These are phyloP conservation scores for Dicentrarchus labrax DNA, from an alignment of 2,113 vertebrate species.

Conservation along the genomic window DNA sequence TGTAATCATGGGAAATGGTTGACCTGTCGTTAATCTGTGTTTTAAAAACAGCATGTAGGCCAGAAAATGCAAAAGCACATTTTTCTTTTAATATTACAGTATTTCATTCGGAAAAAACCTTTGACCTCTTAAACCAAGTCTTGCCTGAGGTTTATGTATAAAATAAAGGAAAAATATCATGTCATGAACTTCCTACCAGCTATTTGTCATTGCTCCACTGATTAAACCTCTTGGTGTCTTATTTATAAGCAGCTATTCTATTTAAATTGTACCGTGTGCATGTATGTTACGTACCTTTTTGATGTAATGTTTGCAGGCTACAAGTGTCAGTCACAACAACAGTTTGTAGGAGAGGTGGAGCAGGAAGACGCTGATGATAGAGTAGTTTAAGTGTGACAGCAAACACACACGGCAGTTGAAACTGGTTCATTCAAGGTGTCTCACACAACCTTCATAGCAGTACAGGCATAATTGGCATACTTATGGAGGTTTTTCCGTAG, in stretches of 20 bases:
- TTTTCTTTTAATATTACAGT: constrained; percentile 35
- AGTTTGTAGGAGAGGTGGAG: constrained; percentile 22
- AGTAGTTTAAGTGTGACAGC: not conserved
- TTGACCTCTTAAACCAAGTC: constrained; percentile 27
- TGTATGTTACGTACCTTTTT: not conserved
- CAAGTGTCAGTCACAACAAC: not conserved
- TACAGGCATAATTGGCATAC: not conserved
- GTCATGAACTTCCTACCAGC: constrained; percentile 23
- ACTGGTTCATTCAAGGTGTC: constrained; percentile 25
- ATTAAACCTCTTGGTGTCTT: constrained; percentile 12
- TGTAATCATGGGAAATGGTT: constrained; percentile 23
- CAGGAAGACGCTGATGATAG: constrained; percentile 15
- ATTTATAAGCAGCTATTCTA: constrained; percentile 2
- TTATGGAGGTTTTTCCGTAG: not conserved
- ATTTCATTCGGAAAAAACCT: constrained; percentile 18
- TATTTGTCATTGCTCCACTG: constrained; percentile 9
- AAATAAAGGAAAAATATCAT: constrained; percentile 11
- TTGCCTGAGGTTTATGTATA: constrained; percentile 30
- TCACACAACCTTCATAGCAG: not conserved
- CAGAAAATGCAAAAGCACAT: constrained; percentile 11
- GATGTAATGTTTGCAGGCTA: constrained; percentile 19
- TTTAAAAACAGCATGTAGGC: constrained; percentile 30
- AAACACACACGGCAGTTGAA: not conserved
- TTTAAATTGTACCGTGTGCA: constrained; percentile 19
- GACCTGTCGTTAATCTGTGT: constrained; percentile 38